Conservation (phyloP, 92 coral and sea anemone species). For the Epizoanthus rinbou region DNA sequence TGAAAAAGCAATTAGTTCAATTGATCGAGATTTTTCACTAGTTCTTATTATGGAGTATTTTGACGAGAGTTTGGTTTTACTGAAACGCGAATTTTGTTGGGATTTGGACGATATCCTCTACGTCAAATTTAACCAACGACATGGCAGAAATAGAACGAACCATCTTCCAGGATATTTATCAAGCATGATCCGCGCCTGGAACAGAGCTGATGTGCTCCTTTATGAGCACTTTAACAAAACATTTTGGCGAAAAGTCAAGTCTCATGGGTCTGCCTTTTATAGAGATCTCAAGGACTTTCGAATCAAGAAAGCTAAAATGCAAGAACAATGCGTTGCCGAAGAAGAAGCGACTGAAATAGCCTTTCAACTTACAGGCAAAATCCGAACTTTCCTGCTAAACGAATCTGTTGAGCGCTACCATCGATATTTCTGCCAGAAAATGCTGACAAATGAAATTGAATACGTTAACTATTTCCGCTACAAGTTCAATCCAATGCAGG, state of each 20-base stretch:
- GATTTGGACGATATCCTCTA: slow-evolving; percentile 88
- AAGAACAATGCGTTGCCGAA: slow-evolving; percentile 74
- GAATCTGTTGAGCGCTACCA: slow-evolving; percentile 68
- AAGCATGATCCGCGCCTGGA: slow-evolving; percentile 75
- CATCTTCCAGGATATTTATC: slow-evolving; percentile 44
- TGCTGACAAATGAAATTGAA: slow-evolving; percentile 85
- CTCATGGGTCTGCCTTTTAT: slow-evolving; percentile 78
- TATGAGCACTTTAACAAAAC: slow-evolving; percentile 85
- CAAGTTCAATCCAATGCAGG: slow-evolving; percentile 71
- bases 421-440: slow-evolving; percentile 87
- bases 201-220: slow-evolving; percentile 83
- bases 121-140: slow-evolving; percentile 84
- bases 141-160: slow-evolving; percentile 41
- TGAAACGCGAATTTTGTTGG: slow-evolving; percentile 94
- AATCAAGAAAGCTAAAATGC: slow-evolving; percentile 67
- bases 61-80: slow-evolving; percentile 90
- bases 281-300: slow-evolving; percentile 78
- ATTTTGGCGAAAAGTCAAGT: slow-evolving; percentile 82
- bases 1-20: slow-evolving; percentile 52
- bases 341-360: slow-evolving; percentile 76
- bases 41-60: slow-evolving; percentile 95
- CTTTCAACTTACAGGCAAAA: slow-evolving; percentile 57
- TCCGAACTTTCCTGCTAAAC: slow-evolving; percentile 71
- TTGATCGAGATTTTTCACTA: slow-evolving; percentile 76
- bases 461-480: slow-evolving; percentile 86